Evolutionary conservation across 2,888 invertebrate species (phyloP), one percentile per base, ranked within the genome.

Genomic region (Mythimna albipuncta): DNA sequence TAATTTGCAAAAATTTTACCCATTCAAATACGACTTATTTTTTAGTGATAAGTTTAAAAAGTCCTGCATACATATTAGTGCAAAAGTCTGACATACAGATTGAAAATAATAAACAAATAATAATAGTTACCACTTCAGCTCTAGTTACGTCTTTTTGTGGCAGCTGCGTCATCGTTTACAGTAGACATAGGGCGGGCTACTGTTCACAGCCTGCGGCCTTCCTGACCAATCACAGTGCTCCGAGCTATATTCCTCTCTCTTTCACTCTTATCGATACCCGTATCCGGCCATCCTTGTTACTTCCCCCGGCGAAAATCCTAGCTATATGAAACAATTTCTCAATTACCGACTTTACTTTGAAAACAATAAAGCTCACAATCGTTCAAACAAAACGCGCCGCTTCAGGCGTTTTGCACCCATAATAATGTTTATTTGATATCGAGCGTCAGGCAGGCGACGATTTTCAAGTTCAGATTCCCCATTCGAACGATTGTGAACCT

Each of bases 141-240:
- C 84, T 84, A 90, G 89, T 89, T 94, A 86, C 93, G 86, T 76
- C 89, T 85, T 91, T 95, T 87, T 94, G 81, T 91, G 82, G 79
- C 84, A 87, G 86, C 90, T 88, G 83, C 93, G 93, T 92, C 89
- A 90, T 91, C 93, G 92, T 93, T 96, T 95, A 95, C 96, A 95
- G 95, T 95, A 96, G 96, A 95, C 96, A 95, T 95, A 96, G 96
- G 96, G 96, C 96, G 96, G 96, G 96, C 96, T 96, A 96, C 96
- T 93, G 96, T 96, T 95, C 95, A 95, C 95, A 93, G 96, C 96
- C 96, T 95, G 96, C 95, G 96, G 96, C 96, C 95, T 95, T 96
- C 95, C 96, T 96, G 96, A 96, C 96, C 96, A 96, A 96, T 96
- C 96, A 96, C 96, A 96, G 95, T 95, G 96, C 96, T 96, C 92